These are phyloP conservation scores for Harmothoe impar DNA, from an alignment of 2,888 invertebrate genomes.

Conservation along the genomic window DNA sequence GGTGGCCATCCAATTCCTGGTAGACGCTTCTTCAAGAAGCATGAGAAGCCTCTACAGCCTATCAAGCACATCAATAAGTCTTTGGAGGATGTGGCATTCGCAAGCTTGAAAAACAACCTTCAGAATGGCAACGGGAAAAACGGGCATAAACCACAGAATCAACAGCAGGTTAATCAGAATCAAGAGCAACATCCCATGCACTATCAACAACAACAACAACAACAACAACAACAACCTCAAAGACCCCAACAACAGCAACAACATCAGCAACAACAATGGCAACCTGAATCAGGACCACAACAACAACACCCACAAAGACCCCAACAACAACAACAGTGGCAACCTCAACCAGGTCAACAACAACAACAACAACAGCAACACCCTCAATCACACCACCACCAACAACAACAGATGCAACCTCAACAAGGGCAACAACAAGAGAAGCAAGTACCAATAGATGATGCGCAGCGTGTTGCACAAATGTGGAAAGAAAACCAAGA, in stretches of 20 bases:
- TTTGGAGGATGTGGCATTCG: constrained; percentile 64
- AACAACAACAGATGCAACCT: neutral
- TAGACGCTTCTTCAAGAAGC: constrained; percentile 46
- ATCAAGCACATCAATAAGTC: constrained; percentile 58
- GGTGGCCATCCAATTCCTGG: neutral
- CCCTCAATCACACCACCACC: neutral
- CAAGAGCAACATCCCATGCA: neutral
- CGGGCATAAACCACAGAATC: neutral
- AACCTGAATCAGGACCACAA: neutral
- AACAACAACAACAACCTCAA: neutral
- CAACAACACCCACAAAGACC: neutral
- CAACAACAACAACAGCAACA: neutral
- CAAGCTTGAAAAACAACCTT: constrained; percentile 19
- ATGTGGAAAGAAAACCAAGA: constrained; percentile 68
- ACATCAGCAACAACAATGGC: neutral
- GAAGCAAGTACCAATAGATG: neutral
- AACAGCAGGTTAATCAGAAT: neutral
- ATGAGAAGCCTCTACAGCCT: constrained; percentile 43
- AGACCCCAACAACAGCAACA: neutral
- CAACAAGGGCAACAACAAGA: neutral
- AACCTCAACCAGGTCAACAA: neutral
- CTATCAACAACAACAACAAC: constrained; percentile 35
- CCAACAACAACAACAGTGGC: neutral
- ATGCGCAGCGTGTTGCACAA: constrained; percentile 60
- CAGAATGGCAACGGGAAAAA: neutral